Conservation (phyloP, 2,888 invertebrate species). For the Rhagonycha lutea region DNA sequence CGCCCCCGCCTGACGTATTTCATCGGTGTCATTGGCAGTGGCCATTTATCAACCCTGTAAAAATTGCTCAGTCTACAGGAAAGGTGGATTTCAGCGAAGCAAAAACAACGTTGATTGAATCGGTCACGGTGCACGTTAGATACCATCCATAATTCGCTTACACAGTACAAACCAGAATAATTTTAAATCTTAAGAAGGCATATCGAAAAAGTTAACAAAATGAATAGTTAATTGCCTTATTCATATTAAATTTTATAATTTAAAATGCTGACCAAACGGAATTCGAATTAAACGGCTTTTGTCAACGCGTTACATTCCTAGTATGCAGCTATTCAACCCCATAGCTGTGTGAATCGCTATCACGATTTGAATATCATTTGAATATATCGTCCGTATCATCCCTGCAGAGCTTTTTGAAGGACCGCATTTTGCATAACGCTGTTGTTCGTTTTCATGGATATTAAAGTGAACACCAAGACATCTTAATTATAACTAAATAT, state of each 20-base stretch:
- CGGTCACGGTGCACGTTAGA: conserved; percentile 9
- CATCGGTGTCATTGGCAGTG: conserved; percentile 56
- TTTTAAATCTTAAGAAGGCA: not conserved
- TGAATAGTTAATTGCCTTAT: not conserved
- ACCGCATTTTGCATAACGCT: conserved; percentile 17
- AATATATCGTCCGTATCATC: conserved; percentile 33
- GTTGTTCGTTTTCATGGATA: conserved; percentile 23
- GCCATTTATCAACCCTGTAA: conserved; percentile 56
- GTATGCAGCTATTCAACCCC: conserved; percentile 23
- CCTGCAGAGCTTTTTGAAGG: conserved; percentile 25
- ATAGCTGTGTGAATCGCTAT: conserved; percentile 28
- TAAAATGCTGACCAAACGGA: conserved; percentile 29
- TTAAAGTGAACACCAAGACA: conserved; percentile 24
- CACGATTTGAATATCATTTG: conserved; percentile 40
- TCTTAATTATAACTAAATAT: conserved; percentile 32
- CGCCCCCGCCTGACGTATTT: conserved; percentile 52
- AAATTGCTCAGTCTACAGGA: conserved; percentile 56
- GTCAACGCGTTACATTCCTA: conserved; percentile 23
- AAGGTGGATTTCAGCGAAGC: conserved; percentile 54
- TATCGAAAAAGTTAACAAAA: not conserved
- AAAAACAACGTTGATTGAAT: conserved; percentile 51
- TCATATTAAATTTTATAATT: not conserved
- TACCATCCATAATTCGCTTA: not conserved
- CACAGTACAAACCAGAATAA: not conserved
- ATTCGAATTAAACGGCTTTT: conserved; percentile 35